A percentile compares a stretch with the other conserved stretches of the same genome.
Conservation (phyloP, 1,140 invertebrate species). For the Formica exsecta region DNA sequence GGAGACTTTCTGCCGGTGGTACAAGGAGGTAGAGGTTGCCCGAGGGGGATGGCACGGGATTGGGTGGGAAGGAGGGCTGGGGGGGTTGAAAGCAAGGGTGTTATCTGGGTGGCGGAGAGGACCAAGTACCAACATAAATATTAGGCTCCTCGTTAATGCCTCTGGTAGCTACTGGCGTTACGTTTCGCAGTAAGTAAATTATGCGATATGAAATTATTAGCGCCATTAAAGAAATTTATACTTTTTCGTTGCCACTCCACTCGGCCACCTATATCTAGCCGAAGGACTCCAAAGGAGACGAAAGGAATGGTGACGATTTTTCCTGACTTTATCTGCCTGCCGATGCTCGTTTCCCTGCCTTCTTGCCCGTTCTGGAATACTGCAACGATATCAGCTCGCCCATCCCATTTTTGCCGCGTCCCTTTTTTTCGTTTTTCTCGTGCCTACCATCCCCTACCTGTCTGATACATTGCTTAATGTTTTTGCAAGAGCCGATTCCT, state of each 20-base stretch:
- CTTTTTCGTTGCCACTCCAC: constrained; percentile 79
- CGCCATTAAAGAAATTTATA: constrained; percentile 87
- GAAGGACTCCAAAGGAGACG: constrained; percentile 42
- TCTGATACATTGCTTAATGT: constrained; percentile 82
- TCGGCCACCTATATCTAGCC: constrained; percentile 39
- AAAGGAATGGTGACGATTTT: constrained; percentile 83
- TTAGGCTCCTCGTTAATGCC: constrained; percentile 87
- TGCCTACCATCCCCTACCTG: constrained; percentile 53
- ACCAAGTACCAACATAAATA: constrained; percentile 86
- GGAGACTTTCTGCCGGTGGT: constrained; percentile 63
- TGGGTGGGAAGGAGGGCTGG: not conserved
- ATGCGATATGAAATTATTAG: constrained; percentile 88
- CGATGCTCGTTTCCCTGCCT: constrained; percentile 74
- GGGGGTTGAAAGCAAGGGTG: constrained; percentile 80
- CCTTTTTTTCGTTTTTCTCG: constrained; percentile 20
- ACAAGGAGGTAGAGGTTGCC: constrained; percentile 59
- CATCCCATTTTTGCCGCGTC: constrained; percentile 2
- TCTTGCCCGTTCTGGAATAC: constrained; percentile 56
- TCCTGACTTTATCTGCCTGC: constrained; percentile 84
- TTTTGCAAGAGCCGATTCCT: constrained; percentile 85
- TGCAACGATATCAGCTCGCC: constrained; percentile 62
- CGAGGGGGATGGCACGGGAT: constrained; percentile 18
- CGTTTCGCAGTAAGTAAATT: constrained; percentile 88
- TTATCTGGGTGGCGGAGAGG: constrained; percentile 85
- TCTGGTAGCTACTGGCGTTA: constrained; percentile 87